Evolutionary conservation across 2,797 vertebrate genomes (phyloP), one percentile per base, ranked within the genome.

Genomic region (Cynodonichthys magdalenae): DNA sequence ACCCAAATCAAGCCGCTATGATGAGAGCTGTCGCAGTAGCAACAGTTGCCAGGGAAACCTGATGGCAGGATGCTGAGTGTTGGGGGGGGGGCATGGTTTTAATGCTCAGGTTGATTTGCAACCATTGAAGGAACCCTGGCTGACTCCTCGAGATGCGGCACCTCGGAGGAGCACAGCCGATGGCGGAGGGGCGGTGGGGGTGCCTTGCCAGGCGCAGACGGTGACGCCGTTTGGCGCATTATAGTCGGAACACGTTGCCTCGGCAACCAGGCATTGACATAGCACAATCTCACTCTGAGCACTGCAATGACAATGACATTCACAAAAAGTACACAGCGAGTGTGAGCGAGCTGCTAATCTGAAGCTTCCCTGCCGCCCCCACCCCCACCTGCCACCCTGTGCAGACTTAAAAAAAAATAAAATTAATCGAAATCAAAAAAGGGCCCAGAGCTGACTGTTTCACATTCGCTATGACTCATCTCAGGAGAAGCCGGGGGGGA

Each of bases 11-110:
- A 89, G 84, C 83, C 61, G 55, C 75, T 59, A 79, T 70, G 82
- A 87, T 82, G 82, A 83, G 82, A 79, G 85, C 89, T 87, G 89
- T 89, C 76, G 87, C 90, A 90, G 90, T 79, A 14, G 90, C 90
- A 93, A 91, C 90, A 85, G 93, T 92, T 93, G 88, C 92, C 89
- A 92, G 77, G 92, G 92, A 87, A 91, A 94, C 93, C 87, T 86
- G 87, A 84, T 83, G 75, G 82, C 83, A 79, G 82, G 88, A 90
- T 89, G 83, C 84, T 83, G 80, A 75, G 79, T 71, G 60, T 68
- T 71, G 46, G 73, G 74, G 83, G 27, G 75, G 76, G 79, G 74
- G 86, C 71, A 74, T 15, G 76, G 78, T 72, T 74, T 79, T 80
- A 68, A 79, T 70, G 80, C 60, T 79, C 59, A 71, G 81, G 78